These are phyloP conservation scores for Tetragonula clypearis DNA, from an alignment of 1,140 invertebrate genomes.

Conservation along the genomic window DNA sequence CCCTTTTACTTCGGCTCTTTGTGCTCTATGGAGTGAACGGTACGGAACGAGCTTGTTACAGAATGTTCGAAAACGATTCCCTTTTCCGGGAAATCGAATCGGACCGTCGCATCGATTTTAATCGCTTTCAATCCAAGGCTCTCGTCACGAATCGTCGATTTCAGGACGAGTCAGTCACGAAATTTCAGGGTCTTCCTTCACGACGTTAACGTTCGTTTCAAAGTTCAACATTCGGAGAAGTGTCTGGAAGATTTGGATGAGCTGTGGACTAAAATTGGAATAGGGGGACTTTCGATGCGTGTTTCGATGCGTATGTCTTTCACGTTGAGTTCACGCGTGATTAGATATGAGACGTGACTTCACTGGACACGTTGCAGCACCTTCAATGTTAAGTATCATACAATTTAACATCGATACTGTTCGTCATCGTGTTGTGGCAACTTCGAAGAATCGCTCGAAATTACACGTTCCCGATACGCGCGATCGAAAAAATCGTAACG, in stretches of 20 bases:
- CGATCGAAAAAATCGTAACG: slow-evolving; percentile 24
- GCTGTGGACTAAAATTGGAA: neutral
- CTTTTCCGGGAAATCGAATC: neutral
- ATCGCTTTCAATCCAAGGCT: neutral
- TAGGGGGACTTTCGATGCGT: neutral
- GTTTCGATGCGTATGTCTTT: neutral
- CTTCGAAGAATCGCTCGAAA: slow-evolving; percentile 16
- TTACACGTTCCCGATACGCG: slow-evolving; percentile 14
- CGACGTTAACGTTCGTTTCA: neutral
- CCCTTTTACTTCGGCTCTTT: slow-evolving; percentile 56
- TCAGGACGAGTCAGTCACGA: neutral
- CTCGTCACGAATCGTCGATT: slow-evolving; percentile 9
- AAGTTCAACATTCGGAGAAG: neutral
- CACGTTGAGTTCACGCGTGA: neutral
- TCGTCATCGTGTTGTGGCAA: slow-evolving; percentile 1
- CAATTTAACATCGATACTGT: slow-evolving; percentile 24
- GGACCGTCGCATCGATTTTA: neutral
- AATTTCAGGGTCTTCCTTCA: neutral
- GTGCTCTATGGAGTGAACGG: neutral
- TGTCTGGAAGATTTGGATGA: neutral
- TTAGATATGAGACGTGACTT: neutral
- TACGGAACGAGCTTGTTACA: slow-evolving; percentile 36
- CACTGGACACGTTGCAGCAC: slow-evolving; percentile 5
- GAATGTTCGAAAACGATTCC: neutral
- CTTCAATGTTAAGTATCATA: slow-evolving; percentile 8